Evolutionary conservation across 1,140 invertebrate species (phyloP).

Genomic region (Amphibalanus amphitrite): DNA sequence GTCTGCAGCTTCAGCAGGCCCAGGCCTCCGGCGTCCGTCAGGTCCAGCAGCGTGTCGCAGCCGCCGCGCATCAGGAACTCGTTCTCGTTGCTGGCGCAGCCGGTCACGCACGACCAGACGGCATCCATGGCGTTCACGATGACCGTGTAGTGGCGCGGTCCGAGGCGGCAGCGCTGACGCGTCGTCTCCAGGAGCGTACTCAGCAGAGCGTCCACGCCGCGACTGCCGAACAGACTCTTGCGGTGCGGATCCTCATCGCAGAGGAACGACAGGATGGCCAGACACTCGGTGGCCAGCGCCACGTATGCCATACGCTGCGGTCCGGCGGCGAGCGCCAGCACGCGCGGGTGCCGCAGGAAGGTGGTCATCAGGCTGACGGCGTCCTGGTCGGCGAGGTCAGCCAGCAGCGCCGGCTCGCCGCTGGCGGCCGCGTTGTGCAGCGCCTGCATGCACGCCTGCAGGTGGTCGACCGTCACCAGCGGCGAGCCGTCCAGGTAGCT

Average conservation of each 20-base stretch:
- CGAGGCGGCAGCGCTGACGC: not conserved
- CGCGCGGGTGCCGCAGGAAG: not conserved
- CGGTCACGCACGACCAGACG: not conserved
- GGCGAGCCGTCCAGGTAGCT: not conserved
- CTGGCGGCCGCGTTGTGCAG: not conserved
- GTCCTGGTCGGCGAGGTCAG: conserved; percentile 1
- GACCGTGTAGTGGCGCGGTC: not conserved
- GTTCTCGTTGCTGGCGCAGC: not conserved
- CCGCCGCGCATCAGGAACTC: not conserved
- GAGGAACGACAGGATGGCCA: not conserved
- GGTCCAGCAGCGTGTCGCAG: not conserved
- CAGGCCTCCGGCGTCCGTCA: not conserved
- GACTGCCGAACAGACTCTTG: not conserved
- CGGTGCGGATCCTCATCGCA: not conserved
- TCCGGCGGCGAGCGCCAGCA: not conserved
- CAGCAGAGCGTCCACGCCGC: not conserved
- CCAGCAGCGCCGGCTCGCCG: not conserved
- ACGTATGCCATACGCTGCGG: not conserved
- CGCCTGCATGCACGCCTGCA: not conserved
- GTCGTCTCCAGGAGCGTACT: not conserved
- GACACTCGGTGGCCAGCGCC: not conserved
- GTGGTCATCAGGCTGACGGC: not conserved
- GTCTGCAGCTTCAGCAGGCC: not conserved
- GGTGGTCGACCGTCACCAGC: not conserved
- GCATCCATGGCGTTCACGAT: not conserved